These are phyloP conservation scores for Yponomeuta malinellus DNA, from an alignment of 2,888 invertebrate genomes.

Conservation along the genomic window DNA sequence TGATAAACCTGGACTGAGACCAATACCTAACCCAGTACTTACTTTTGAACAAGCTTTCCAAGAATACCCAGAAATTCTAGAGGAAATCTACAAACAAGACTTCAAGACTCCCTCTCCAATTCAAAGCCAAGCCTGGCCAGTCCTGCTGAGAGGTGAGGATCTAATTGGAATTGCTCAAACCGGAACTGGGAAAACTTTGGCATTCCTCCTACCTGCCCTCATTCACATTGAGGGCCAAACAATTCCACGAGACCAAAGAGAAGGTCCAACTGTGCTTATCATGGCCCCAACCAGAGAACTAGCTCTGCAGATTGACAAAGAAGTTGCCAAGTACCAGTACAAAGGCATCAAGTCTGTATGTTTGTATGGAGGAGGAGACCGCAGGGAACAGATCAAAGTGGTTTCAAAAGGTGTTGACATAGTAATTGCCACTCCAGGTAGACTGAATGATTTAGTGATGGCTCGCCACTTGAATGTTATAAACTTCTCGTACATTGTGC, in stretches of 20 bases:
- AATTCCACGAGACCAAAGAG: slow-evolving; percentile 80
- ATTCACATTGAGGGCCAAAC: slow-evolving; percentile 94
- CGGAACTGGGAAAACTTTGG: slow-evolving; percentile 95
- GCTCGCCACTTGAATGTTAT: slow-evolving; percentile 83
- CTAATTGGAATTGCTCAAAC: slow-evolving; percentile 98
- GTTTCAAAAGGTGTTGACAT: slow-evolving; percentile 92
- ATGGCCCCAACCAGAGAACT: slow-evolving; percentile 95
- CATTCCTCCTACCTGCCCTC: slow-evolving; percentile 93
- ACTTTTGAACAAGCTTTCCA: slow-evolving; percentile 90
- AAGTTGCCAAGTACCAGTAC: slow-evolving; percentile 92
- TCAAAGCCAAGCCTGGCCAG: slow-evolving; percentile 96
- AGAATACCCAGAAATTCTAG: slow-evolving; percentile 88
- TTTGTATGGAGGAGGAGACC: slow-evolving; percentile 92
- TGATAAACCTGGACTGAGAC: slow-evolving; percentile 53
- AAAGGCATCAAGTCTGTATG: slow-evolving; percentile 92
- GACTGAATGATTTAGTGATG: slow-evolving; percentile 91
- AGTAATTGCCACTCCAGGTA: slow-evolving; percentile 95
- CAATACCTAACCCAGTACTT: slow-evolving; percentile 84
- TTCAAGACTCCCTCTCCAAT: slow-evolving; percentile 93
- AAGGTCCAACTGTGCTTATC: slow-evolving; percentile 90
- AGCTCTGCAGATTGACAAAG: slow-evolving; percentile 93
- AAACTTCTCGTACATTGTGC: slow-evolving; percentile 89
- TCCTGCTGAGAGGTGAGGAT: slow-evolving; percentile 92
- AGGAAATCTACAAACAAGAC: slow-evolving; percentile 86
- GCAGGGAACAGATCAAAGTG: slow-evolving; percentile 84